A percentile compares a stretch with the other conserved stretches of the same genome.
Conservation (phyloP, 2,797 vertebrate genomes). For the Malacoctenus gilli region DNA sequence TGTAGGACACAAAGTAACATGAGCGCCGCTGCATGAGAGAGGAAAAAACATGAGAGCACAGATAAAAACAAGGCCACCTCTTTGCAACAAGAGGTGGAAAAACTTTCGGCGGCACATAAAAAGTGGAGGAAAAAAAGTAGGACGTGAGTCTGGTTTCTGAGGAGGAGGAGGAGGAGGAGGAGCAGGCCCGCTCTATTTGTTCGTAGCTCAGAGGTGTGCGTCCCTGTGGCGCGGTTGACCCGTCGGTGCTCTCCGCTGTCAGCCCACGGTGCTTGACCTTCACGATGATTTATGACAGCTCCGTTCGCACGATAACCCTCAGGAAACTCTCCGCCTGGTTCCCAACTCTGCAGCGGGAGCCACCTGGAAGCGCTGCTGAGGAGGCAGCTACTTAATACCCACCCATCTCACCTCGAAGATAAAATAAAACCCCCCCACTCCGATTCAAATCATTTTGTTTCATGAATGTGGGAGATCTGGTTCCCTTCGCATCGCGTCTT, state of each 20-base stretch:
- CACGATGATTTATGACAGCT: constrained; percentile 63
- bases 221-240: constrained; percentile 54
- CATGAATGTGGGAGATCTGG: constrained; percentile 21
- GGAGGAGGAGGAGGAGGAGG: constrained; percentile 23
- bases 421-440: constrained; percentile 10
- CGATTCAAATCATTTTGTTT: constrained; percentile 35
- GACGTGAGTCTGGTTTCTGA: constrained; percentile 55
- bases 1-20: constrained; percentile 33
- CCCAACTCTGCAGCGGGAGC: constrained; percentile 7
- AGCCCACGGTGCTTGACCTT: constrained; percentile 52
- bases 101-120: constrained; percentile 73
- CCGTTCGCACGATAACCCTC: constrained; percentile 31
- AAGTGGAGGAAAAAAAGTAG: constrained; percentile 74
- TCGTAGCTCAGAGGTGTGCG: constrained; percentile 47
- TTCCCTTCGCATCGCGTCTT: constrained; percentile 6
- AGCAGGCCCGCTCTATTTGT: constrained; percentile 55
- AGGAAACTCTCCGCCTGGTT: constrained; percentile 34
- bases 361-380: constrained; percentile 31
- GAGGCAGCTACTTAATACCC: constrained; percentile 30
- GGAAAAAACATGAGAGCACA: constrained; percentile 40
- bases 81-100: constrained; percentile 45
- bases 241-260: constrained; percentile 44
- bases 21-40: constrained; percentile 30
- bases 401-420: constrained; percentile 6
- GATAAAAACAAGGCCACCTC: constrained; percentile 67